Evolutionary conservation across 2,888 invertebrate species (phyloP), one percentile per base, ranked within the genome.

Genomic region (Diarsia rubi): DNA sequence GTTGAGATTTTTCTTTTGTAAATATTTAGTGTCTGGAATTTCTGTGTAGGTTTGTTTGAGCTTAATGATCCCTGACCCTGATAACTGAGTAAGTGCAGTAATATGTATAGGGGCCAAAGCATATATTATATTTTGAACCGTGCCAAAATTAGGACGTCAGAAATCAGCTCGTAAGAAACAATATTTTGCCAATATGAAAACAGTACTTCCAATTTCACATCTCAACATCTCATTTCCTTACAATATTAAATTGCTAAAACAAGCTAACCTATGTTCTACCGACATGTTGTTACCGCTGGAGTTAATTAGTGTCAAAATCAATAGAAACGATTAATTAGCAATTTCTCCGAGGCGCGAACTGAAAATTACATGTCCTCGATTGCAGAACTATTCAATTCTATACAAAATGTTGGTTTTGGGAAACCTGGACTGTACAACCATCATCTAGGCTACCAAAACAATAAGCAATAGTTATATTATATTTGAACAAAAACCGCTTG

Each of bases 1-100:
- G 75, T 80, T 79, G 67, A 62, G 52, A 66, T 68, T 65, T 82
- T 78, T 76, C 12, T 76, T 77, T 75, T 71, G 47, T 67, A 70
- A 49, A 64, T 71, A 73, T 73, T 24, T 60, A 67, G 19, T 49
- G 21, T 42, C 57, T 67, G 3, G 49, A 63, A 66, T 80, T 37
- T 60, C 12, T 5, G 24, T 62, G 37, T 65, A 21, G 42, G 14
- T 60, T 66, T 44, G 12, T 79, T 24, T 54, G 14, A 6, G n/a
- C 12, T 52, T 76, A 62, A 44, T 63, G 31, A 76, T 47, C 19
- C n/a, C 42, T 72, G 44, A 27, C 24, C 24, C 67, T 60, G 69
- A 49, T 42, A 59, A 6, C 47, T 70, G 21, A 2, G n/a, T 37
- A 24, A 60, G 24, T 44, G 16, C 21, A 60, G 60, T 45, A n/a